phyloP scores from a whole-genome alignment of 1,140 invertebrate genomes.

The Scaptomyza montana region DNA sequence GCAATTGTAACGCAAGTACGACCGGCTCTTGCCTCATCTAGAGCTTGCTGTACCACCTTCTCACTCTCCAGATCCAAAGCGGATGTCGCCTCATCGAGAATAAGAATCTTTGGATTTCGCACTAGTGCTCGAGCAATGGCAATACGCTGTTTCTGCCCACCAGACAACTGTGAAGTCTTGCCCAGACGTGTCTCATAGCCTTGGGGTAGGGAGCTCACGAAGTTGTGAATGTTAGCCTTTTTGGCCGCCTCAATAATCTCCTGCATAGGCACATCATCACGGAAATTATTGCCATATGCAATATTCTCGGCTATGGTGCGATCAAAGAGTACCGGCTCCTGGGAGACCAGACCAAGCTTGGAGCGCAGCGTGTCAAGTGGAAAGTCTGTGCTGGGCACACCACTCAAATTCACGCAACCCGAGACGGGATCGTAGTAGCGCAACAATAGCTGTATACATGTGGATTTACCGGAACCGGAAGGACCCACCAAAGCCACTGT shows the following conservation, averaged over 20 bases:
- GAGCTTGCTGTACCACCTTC: slow-evolving; percentile 89
- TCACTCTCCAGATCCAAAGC: slow-evolving; percentile 92
- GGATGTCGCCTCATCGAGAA: slow-evolving; percentile 95
- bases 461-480: slow-evolving; percentile 94
- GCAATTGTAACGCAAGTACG: slow-evolving; percentile 92
- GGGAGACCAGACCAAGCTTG: slow-evolving; percentile 90
- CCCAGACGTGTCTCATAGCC: slow-evolving; percentile 91
- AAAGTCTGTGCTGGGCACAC: slow-evolving; percentile 84
- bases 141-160: slow-evolving; percentile 92
- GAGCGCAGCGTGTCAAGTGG: slow-evolving; percentile 86
- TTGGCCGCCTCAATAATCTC: slow-evolving; percentile 93
- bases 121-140: slow-evolving; percentile 92
- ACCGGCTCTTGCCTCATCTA: slow-evolving; percentile 88
- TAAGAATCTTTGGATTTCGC: slow-evolving; percentile 89
- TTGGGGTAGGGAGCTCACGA: slow-evolving; percentile 92
- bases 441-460: slow-evolving; percentile 91
- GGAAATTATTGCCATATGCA: slow-evolving; percentile 91
- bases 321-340: slow-evolving; percentile 95
- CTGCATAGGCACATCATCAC: slow-evolving; percentile 86
- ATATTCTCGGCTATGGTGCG: slow-evolving; percentile 94
- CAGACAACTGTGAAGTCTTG: slow-evolving; percentile 90
- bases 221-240: slow-evolving; percentile 94
- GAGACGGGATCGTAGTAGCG: slow-evolving; percentile 89
- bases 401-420: slow-evolving; percentile 85
- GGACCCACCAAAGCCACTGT: slow-evolving; percentile 92